Evolutionary conservation across 2,888 invertebrate species (phyloP), one percentile per base, ranked within the genome.

Genomic region (Microctonus brassicae): DNA sequence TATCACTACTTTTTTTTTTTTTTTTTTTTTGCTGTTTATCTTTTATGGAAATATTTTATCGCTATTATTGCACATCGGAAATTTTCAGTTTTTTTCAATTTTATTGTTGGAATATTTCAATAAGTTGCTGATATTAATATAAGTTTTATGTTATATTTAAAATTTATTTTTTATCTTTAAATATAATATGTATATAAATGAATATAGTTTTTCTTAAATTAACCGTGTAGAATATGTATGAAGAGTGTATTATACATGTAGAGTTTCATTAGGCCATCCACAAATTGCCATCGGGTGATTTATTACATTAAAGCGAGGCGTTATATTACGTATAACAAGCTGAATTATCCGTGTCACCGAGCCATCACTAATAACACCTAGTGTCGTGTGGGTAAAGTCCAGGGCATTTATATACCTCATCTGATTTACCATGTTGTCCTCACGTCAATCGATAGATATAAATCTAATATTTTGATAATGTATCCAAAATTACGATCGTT

Each of bases 391-490:
- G 67, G 69, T 70, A 71, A 70, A 76, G 72, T 73, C 74, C 64
- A 69, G 64, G 33, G 63, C 57, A 17, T 57, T 57, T 26, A 57
- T 71, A 67, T 61, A 63, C 62, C 55, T 72, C 70, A 68, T 73
- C 73, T 74, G 69, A 75, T 74, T 77, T 75, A 65, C 65, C 36
- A 34, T 53, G 26, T 52, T 22, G 13, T 55, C n/a, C 26, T 52
- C 13, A 9, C n/a, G n/a, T 29, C 69, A 62, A 63, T 60, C 60
- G 66, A 66, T 69, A 63, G 63, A 65, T 64, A 47, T 20, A 62
- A 39, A 57, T 68, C 76, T 75, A 76, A 77, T 77, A 76, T 76
- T 77, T 76, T 73, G 75, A 76, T 76, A 73, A 77, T 76, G 68
- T 71, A 64, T 33, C 13, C 13, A 71, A 64, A 71, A 73, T 70